Percentiles rank a stretch among this genome's conserved stretches.
phyloP scores from a whole-genome alignment of 2,888 invertebrate genomes.

The Drosophila prolongata region DNA sequence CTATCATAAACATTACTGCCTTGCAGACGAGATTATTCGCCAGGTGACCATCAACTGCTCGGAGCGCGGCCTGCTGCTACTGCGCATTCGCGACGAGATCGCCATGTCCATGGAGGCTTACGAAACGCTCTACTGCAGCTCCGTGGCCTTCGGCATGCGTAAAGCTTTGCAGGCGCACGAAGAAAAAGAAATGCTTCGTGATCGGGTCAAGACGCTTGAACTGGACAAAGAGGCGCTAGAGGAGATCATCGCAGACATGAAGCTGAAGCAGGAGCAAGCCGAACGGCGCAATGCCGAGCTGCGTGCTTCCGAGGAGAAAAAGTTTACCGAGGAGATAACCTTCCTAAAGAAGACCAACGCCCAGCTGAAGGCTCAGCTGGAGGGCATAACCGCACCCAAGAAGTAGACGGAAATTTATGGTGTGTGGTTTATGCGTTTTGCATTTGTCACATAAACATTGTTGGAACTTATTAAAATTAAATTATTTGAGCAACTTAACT shows the following conservation, averaged over 20 bases:
- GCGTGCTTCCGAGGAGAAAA: constrained; percentile 94
- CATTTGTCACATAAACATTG: constrained; percentile 47
- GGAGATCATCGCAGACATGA: constrained; percentile 86
- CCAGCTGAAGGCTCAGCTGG: constrained; percentile 96
- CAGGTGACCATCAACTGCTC: constrained; percentile 99
- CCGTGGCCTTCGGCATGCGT: constrained; percentile 98
- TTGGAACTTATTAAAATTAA: constrained; percentile 57
- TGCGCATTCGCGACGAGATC: constrained; percentile 97
- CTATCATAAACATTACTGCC: not conserved
- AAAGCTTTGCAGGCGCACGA: constrained; percentile 94
- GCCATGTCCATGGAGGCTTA: constrained; percentile 98
- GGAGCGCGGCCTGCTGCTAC: constrained; percentile 95
- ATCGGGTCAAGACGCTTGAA: constrained; percentile 89
- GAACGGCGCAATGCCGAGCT: constrained; percentile 93
- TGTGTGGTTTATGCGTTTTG: constrained; percentile 29
- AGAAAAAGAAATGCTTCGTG: constrained; percentile 91
- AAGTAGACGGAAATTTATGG: constrained; percentile 86
- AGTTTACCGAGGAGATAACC: constrained; percentile 95
- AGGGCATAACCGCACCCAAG: constrained; percentile 97
- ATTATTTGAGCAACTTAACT: constrained; percentile 39
- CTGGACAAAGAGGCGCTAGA: constrained; percentile 84
- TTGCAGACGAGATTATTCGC: constrained; percentile 92
- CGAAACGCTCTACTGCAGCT: constrained; percentile 98
- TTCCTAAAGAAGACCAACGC: constrained; percentile 97
- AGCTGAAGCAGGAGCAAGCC: constrained; percentile 91